A percentile compares a stretch with the other conserved stretches of the same genome.
Conservation (phyloP, 2,888 invertebrate genomes). For the Lycocerus yunnanus region DNA sequence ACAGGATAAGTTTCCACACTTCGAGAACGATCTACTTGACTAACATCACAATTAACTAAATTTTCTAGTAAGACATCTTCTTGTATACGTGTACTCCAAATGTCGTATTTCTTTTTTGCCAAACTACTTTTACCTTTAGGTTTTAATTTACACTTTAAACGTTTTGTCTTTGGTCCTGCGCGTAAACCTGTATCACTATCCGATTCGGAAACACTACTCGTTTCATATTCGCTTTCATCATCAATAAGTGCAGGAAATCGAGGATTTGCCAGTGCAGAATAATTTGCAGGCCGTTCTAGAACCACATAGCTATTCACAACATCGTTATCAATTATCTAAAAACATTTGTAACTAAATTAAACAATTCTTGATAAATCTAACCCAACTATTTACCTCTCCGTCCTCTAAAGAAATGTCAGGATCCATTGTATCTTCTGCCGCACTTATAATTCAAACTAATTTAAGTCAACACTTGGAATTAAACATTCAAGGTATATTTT, state of each 20-base stretch:
- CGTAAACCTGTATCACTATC: conserved; percentile 58
- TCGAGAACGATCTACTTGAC: conserved; percentile 67
- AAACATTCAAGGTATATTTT: not conserved
- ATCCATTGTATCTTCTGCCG: conserved; percentile 9
- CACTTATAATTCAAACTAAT: not conserved
- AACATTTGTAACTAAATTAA: not conserved
- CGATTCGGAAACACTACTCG: conserved; percentile 57
- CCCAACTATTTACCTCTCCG: conserved; percentile 34
- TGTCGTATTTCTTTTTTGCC: conserved; percentile 68
- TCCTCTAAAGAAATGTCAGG: conserved; percentile 37
- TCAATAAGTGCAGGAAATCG: conserved; percentile 35
- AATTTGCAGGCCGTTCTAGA: conserved; percentile 60
- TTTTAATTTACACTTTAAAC: conserved; percentile 59
- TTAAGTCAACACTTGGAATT: not conserved
- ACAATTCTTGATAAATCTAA: not conserved
- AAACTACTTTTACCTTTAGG: conserved; percentile 57
- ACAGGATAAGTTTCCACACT: conserved; percentile 80
- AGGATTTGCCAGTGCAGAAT: conserved; percentile 41
- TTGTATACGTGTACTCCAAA: conserved; percentile 74
- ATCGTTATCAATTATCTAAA: conserved; percentile 7
- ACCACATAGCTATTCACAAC: conserved; percentile 61
- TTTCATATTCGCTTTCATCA: conserved; percentile 56
- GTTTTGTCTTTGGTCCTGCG: conserved; percentile 58
- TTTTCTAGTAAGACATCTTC: conserved; percentile 81
- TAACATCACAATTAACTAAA: conserved; percentile 77